A percentile compares a stretch with the other conserved stretches of the same genome.
Evolutionary conservation across 2,797 vertebrate species (phyloP).

Genomic region (Geotrypetes seraphini): DNA sequence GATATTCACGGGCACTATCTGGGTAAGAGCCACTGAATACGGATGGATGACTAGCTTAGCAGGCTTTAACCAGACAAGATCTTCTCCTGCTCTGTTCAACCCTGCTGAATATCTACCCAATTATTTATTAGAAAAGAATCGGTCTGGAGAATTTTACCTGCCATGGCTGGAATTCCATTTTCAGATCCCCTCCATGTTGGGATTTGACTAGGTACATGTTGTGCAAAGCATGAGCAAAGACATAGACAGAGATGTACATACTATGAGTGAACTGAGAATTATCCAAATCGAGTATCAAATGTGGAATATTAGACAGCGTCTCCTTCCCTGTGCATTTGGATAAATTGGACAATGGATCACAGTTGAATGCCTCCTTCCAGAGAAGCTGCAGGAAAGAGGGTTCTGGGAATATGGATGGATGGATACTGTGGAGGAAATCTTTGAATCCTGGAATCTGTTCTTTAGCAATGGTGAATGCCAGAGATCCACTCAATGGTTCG

Average conservation of each 20-base stretch:
- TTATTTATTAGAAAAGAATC: too few species aligned
- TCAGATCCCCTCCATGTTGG: neutral
- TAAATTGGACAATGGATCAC: neutral
- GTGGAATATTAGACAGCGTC: neutral
- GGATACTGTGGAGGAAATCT: neutral
- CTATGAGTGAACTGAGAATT: slow-evolving; percentile 3
- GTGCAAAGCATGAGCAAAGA: neutral
- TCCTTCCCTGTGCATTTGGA: slow-evolving; percentile 3
- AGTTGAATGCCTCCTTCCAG: neutral
- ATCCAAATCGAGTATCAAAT: neutral
- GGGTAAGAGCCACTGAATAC: too few species aligned
- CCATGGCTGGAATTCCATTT: neutral
- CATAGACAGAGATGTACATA: slow-evolving; percentile 1
- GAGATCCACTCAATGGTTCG: neutral
- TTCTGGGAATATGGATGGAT: neutral
- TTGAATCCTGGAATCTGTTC: slow-evolving; percentile 6
- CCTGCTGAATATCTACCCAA: too few species aligned
- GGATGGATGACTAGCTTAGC: too few species aligned
- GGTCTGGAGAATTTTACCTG: too few species aligned
- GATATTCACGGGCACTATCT: too few species aligned
- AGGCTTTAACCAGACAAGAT: too few species aligned
- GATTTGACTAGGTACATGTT: neutral
- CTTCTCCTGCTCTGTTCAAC: too few species aligned
- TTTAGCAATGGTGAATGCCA: slow-evolving; percentile 1
- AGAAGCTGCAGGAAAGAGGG: neutral